A percentile compares a stretch with the other conserved stretches of the same genome.
phyloP scores from a whole-genome alignment of 2,797 vertebrate genomes.

The Euthynnus affinis region DNA sequence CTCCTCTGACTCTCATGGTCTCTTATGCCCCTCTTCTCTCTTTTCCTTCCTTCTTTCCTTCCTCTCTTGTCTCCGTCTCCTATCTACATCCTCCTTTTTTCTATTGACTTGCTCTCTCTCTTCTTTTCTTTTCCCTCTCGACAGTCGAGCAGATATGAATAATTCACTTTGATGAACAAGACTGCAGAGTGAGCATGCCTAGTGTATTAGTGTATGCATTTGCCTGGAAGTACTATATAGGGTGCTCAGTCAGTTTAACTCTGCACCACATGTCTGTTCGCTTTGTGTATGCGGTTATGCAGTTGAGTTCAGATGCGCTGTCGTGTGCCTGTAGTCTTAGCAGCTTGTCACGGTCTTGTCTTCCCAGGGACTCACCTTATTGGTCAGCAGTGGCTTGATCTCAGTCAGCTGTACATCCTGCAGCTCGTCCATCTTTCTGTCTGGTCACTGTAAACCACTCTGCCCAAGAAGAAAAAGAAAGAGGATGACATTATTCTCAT shows the following conservation, averaged over 20 bases:
- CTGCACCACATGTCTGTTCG: constrained; percentile 1
- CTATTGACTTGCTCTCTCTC: constrained; percentile 30
- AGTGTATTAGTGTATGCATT: constrained; percentile 45
- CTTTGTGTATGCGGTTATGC: constrained; percentile 4
- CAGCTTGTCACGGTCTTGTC: not conserved
- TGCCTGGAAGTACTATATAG: constrained; percentile 21
- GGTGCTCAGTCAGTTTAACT: constrained; percentile 12
- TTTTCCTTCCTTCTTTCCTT: constrained; percentile 9
- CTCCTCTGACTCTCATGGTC: constrained; percentile 27
- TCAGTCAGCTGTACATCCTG: constrained; percentile 97
- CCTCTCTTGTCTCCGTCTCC: constrained; percentile 37
- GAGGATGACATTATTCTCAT: not conserved
- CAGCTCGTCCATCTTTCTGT: constrained; percentile 92
- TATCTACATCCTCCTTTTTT: constrained; percentile 32
- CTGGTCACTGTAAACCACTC: constrained; percentile 56
- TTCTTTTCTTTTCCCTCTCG: constrained; percentile 46
- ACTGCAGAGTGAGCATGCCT: constrained; percentile 60
- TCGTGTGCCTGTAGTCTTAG: not conserved
- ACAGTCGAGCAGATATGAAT: constrained; percentile 76
- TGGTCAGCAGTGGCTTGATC: constrained; percentile 96
- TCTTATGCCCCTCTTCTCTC: not conserved
- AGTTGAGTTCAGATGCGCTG: not conserved
- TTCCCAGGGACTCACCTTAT: constrained; percentile 87
- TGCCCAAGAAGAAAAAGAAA: constrained; percentile 32
- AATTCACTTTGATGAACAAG: constrained; percentile 81